Percentiles rank a stretch among this genome's conserved stretches.
Evolutionary conservation across 2,888 invertebrate species (phyloP).

Genomic region (Apamea anceps): DNA sequence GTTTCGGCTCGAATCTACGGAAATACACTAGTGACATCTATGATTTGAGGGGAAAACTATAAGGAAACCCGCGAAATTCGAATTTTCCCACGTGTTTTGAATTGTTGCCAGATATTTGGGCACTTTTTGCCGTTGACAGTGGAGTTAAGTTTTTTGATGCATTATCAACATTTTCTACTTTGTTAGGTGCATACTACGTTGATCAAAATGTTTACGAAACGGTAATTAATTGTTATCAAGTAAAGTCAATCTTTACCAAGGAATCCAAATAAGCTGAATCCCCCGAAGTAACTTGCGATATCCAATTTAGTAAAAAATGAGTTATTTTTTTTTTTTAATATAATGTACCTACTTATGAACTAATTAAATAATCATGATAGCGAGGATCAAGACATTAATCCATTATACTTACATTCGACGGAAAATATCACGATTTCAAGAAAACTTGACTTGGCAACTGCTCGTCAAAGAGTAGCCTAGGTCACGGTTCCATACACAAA

Average conservation of each 20-base stretch:
- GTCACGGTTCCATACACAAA: too few relatives aligned
- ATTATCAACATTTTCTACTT: neutral
- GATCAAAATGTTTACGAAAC: neutral
- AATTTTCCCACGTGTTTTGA: neutral
- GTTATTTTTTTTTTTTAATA: too few relatives aligned
- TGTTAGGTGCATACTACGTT: neutral
- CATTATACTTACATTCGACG: neutral
- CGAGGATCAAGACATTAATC: neutral
- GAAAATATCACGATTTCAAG: neutral
- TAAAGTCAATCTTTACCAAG: neutral
- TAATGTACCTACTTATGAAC: too few relatives aligned
- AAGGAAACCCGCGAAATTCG: neutral
- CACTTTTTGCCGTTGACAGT: neutral
- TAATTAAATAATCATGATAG: neutral
- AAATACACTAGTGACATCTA: constrained; percentile 13
- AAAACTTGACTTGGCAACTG: neutral
- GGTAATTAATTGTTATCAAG: neutral
- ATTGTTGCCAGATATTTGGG: neutral
- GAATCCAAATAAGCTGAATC: too few relatives aligned
- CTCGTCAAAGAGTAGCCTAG: too few relatives aligned
- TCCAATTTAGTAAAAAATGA: neutral
- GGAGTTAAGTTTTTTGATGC: neutral
- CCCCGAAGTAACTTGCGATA: too few relatives aligned
- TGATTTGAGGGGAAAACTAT: neutral
- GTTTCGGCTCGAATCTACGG: neutral